Evolutionary conservation across 2,797 vertebrate species (phyloP).

Genomic region (Adrianichthys oophorus): DNA sequence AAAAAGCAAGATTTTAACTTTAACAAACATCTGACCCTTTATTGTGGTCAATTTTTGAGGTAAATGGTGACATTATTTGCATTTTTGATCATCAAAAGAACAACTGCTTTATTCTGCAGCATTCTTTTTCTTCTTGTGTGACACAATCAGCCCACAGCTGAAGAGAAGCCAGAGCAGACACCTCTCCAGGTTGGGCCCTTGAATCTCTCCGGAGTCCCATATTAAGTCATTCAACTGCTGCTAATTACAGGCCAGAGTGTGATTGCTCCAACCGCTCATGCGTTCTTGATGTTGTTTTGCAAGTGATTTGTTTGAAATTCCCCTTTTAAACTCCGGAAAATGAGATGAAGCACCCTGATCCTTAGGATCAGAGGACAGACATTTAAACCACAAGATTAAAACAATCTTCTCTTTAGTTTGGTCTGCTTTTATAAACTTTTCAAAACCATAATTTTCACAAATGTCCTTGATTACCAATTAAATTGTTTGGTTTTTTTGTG

Average conservation of each 20-base stretch:
- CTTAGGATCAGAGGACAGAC: neutral
- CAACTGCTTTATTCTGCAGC: slow-evolving; percentile 45
- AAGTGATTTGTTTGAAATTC: slow-evolving; percentile 30
- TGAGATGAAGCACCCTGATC: slow-evolving; percentile 2
- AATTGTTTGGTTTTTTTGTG: no score
- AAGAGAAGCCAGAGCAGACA: slow-evolving; percentile 27
- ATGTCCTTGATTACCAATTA: no score
- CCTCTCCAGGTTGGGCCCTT: slow-evolving; percentile 43
- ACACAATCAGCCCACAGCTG: slow-evolving; percentile 43
- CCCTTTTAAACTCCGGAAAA: slow-evolving; percentile 2
- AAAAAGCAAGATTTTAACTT: neutral
- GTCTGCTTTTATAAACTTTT: no score
- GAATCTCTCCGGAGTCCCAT: slow-evolving; percentile 27
- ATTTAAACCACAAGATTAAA: neutral
- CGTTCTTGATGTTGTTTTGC: slow-evolving; percentile 18
- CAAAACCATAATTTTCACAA: neutral
- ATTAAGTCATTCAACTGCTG: slow-evolving; percentile 42
- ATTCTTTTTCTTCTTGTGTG: slow-evolving; percentile 54
- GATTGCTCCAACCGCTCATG: slow-evolving; percentile 17
- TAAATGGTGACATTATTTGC: slow-evolving; percentile 25
- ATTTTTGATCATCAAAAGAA: slow-evolving; percentile 27
- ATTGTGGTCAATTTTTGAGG: slow-evolving; percentile 6
- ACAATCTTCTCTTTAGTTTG: no score
- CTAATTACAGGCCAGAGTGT: slow-evolving; percentile 64
- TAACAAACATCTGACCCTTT: neutral